Evolutionary conservation across 2,113 vertebrate genomes (phyloP).

Genomic region (Ceuthmochares aereus): DNA sequence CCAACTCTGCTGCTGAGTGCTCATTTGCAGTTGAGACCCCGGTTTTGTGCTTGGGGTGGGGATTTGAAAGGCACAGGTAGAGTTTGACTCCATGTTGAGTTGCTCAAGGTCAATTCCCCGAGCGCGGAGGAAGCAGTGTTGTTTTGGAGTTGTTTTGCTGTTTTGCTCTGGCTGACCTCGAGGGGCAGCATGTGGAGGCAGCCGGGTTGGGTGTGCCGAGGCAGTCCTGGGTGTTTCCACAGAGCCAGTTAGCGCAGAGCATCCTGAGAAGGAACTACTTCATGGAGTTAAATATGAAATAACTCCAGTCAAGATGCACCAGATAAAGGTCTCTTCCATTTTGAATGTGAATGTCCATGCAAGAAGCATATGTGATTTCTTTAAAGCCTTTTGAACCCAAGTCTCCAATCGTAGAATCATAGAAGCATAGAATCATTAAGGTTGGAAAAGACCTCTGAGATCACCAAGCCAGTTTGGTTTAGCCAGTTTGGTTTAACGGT

Average conservation of each 20-base stretch:
- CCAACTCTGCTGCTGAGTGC: not conserved
- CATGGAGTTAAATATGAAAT: not conserved
- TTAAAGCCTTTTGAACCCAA: not conserved
- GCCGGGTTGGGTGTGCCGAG: too few species aligned
- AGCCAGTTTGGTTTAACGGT: not conserved
- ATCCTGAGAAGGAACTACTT: not conserved
- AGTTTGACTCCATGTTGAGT: not conserved
- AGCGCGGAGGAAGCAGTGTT: not conserved
- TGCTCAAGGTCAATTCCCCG: not conserved
- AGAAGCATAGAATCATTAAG: too few species aligned
- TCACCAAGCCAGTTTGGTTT: not conserved
- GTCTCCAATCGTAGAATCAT: too few species aligned
- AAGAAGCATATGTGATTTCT: not conserved
- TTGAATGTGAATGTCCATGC: not conserved
- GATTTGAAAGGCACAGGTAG: not conserved
- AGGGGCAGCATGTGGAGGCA: not conserved
- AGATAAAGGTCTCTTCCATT: not conserved
- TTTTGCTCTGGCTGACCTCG: not conserved
- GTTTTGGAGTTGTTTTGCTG: not conserved
- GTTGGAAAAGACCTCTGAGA: too few species aligned
- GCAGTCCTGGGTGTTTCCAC: not conserved
- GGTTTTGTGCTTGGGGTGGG: not conserved
- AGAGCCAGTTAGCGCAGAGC: not conserved
- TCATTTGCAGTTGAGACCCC: not conserved
- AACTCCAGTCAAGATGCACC: not conserved